A percentile compares a stretch with the other conserved stretches of the same genome.
phyloP scores from a whole-genome alignment of 2,113 vertebrate genomes.

The Burhinus oedicnemus region DNA sequence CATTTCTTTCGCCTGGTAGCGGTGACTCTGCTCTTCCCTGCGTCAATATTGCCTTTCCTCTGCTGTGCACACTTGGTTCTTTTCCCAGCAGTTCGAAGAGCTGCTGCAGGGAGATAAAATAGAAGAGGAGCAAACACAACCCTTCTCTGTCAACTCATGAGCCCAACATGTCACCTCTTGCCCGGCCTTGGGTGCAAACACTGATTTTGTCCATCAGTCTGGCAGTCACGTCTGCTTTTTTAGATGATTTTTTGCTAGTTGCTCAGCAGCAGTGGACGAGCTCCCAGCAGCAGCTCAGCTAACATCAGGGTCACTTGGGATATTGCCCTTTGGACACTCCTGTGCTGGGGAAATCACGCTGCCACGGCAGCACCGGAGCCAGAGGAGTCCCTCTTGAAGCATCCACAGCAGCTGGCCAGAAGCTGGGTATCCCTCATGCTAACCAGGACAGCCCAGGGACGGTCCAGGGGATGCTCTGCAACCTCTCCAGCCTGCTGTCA shows the following conservation, averaged over 20 bases:
- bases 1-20: background rate
- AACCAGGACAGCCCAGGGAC: background rate
- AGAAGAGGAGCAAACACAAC: background rate
- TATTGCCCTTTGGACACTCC: background rate
- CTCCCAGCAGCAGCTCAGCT: background rate
- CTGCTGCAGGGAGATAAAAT: background rate
- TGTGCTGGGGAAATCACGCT: rapidly evolving
- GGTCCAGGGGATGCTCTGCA: background rate
- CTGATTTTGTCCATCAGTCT: too few relatives aligned
- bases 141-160: background rate
- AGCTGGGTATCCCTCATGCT: background rate
- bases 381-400: background rate
- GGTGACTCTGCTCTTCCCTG: background rate
- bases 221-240: rapidly evolving
- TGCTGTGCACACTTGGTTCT: background rate
- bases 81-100: background rate
- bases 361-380: background rate
- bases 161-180: rapidly evolving
- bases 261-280: background rate
- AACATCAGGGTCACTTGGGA: background rate
- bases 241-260: too few relatives aligned
- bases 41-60: background rate
- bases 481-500: background rate
- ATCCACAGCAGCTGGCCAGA: background rate
- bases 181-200: background rate